These are phyloP conservation scores for Papilio gigon DNA, from an alignment of 2,888 invertebrate genomes.

Conservation along the genomic window DNA sequence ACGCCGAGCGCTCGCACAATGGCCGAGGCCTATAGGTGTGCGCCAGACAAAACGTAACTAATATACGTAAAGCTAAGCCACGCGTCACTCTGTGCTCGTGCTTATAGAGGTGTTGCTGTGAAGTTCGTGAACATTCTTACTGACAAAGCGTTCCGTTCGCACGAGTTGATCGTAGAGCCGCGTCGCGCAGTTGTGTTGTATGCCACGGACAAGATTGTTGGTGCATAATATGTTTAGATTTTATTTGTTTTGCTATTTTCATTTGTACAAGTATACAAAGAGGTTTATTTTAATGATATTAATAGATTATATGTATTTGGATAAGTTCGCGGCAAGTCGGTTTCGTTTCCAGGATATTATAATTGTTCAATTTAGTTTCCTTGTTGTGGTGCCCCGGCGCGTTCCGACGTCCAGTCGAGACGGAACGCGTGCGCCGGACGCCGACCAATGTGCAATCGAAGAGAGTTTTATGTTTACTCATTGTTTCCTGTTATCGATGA, in stretches of 20 bases:
- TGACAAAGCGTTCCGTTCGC: background rate
- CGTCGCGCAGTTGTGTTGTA: background rate
- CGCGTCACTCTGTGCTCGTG: background rate
- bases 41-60: background rate
- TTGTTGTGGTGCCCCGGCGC: conserved; percentile 17
- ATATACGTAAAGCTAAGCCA: conserved; percentile 23
- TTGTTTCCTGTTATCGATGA: conserved; percentile 59
- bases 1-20: background rate
- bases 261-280: background rate
- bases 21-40: background rate
- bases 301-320: conserved; percentile 25
- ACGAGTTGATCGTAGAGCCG: background rate
- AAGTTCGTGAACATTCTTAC: background rate
- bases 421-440: conserved; percentile 45
- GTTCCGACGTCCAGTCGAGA: conserved; percentile 19
- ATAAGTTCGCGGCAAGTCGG: conserved; percentile 30
- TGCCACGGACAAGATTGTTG: background rate
- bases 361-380: conserved; percentile 1
- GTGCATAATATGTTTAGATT: conserved; percentile 7
- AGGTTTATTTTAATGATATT: background rate
- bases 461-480: conserved; percentile 62
- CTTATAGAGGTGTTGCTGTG: too few relatives aligned
- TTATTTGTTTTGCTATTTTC: conserved; percentile 3
- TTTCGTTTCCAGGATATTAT: conserved; percentile 34
- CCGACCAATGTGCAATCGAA: conserved; percentile 57